phyloP scores from a whole-genome alignment of 2,113 vertebrate genomes.

The Anseranas semipalmata region DNA sequence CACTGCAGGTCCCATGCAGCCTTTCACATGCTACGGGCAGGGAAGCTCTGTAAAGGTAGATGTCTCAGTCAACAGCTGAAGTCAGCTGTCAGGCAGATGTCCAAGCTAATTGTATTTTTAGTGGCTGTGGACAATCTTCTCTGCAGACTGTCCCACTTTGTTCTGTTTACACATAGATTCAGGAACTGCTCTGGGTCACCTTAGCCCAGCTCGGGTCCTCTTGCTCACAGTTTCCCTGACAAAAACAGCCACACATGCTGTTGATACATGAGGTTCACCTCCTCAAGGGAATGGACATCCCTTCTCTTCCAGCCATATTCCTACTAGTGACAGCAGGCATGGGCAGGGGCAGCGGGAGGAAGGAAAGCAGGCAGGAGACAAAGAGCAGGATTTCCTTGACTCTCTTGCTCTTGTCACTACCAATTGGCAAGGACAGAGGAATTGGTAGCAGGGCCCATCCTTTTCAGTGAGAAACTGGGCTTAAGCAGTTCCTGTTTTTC shows the following conservation, averaged over 20 bases:
- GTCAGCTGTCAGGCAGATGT: background rate
- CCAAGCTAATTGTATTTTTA: background rate
- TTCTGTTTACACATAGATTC: background rate
- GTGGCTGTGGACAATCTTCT: background rate
- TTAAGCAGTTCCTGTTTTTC: background rate
- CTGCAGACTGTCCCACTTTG: background rate
- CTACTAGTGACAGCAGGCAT: background rate
- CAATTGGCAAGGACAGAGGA: background rate
- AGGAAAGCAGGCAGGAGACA: background rate
- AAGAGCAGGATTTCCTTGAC: background rate
- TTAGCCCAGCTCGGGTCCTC: background rate
- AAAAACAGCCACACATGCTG: background rate
- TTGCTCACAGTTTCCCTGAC: background rate
- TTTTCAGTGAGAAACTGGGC: background rate
- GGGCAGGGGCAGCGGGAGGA: background rate
- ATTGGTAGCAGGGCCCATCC: background rate
- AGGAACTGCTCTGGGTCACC: background rate
- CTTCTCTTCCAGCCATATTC: background rate
- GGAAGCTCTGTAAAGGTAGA: background rate
- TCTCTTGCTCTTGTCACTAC: background rate
- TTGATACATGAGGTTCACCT: background rate
- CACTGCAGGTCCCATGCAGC: background rate
- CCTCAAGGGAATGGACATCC: fast-evolving
- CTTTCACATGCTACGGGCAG: background rate
- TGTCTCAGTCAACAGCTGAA: background rate